phyloP scores from a whole-genome alignment of 2,113 vertebrate species.

The Stegostoma tigrinum region DNA sequence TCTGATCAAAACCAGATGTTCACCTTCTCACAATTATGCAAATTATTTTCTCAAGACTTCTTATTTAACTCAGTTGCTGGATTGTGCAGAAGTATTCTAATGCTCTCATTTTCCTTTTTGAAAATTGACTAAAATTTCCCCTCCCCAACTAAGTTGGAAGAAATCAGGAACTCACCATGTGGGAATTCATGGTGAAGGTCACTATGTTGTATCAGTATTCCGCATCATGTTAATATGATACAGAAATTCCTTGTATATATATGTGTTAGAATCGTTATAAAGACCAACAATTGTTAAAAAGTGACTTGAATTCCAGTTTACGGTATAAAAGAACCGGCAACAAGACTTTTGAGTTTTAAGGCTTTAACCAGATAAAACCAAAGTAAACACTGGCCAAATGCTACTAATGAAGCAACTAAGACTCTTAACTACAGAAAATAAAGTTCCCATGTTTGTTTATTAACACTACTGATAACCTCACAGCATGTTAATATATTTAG shows the following conservation, averaged over 20 bases:
- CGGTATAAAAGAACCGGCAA: background rate
- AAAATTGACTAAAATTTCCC: background rate
- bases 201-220: background rate
- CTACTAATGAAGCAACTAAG: background rate
- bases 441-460: background rate
- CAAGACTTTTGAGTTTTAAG: background rate
- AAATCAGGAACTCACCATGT: background rate
- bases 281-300: background rate
- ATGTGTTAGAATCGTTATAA: background rate
- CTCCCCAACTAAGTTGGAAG: background rate
- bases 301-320: background rate
- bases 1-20: conserved; percentile 32
- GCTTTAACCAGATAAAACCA: background rate
- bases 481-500: background rate
- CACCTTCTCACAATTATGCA: background rate
- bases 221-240: background rate
- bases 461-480: background rate
- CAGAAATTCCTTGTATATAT: background rate
- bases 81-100: background rate
- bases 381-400: background rate
- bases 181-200: background rate
- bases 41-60: background rate
- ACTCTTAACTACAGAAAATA: background rate
- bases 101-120: background rate
- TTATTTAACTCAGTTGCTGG: background rate